Evolutionary conservation across 2,113 vertebrate species (phyloP), one percentile per base, ranked within the genome.

Genomic region (Proteles cristata): DNA sequence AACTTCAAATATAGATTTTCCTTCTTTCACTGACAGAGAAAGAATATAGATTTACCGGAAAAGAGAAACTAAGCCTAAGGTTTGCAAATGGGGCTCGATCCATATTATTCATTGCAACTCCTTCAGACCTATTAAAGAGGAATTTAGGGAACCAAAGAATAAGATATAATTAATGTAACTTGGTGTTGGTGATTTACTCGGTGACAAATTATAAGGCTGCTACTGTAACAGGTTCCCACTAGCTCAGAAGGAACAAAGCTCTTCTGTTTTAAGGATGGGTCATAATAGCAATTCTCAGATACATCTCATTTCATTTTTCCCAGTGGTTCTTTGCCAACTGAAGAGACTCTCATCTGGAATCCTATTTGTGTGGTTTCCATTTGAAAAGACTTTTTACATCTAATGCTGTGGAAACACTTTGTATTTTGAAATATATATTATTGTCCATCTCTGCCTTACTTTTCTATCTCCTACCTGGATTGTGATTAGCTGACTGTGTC

Each of bases 91-190:
- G 61, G n/a, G 71, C 80, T 73, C 15, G 12, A 53, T 65, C n/a
- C 26, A 26, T 45, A 48, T 61, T 97, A 90, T 58, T 77, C 83
- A 84, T 50, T 48, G 33, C 48, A 94, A 86, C 50, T 90, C 21
- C 66, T 94, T 96, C 76, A 80, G 66, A 26, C 35, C 71, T 87
- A 26, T 73, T 97, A 73, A 77, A 85, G 55, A 58, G 61, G 66
- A 96, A 87, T 83, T 82, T 91, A n/a, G 28, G 35, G 71, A 88
- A 71, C 74, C 74, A 69, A 85, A 50, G 76, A 93, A 21, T 45
- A 93, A 93, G 87, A 80, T 93, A 63, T 68, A 97, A 97, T 97
- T 98, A 96, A 88, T 90, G 69, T 87, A 94, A 97, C 89, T 80
- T 88, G 91, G 74, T 96, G 48, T 74, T 97, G 79, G 63, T 95